A percentile compares a stretch with the other conserved stretches of the same genome.
phyloP scores from a whole-genome alignment of 2,888 invertebrate genomes.

The Girardia tigrina region DNA sequence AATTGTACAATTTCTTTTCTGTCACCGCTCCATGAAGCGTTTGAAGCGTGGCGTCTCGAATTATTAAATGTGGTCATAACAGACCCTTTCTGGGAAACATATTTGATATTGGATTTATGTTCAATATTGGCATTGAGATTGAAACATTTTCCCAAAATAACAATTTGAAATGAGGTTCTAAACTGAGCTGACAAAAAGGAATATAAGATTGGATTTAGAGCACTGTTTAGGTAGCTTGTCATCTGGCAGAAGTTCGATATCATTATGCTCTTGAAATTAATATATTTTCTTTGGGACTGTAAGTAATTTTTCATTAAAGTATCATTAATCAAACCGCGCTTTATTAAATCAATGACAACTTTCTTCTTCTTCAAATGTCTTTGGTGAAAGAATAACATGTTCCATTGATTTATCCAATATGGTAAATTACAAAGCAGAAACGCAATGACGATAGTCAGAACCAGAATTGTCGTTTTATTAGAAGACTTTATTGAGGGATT shows the following conservation, averaged over 20 bases:
- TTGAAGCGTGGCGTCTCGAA: not conserved
- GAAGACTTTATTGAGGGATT: not conserved
- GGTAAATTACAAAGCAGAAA: slow-evolving; percentile 20
- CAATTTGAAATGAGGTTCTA: slow-evolving; percentile 17
- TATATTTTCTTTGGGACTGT: not conserved
- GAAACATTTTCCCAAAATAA: not conserved
- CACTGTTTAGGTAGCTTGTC: slow-evolving; percentile 27
- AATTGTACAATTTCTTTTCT: not conserved
- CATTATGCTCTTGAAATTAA: not conserved
- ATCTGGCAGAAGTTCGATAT: not conserved
- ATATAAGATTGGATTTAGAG: slow-evolving; percentile 27
- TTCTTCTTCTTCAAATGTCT: not conserved
- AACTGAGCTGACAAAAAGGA: slow-evolving; percentile 27
- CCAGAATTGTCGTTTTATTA: slow-evolving; percentile 21
- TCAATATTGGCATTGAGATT: not conserved
- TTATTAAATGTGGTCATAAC: not conserved
- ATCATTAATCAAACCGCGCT: not conserved
- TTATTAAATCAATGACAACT: not conserved
- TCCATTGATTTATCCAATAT: slow-evolving; percentile 24
- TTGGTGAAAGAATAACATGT: not conserved
- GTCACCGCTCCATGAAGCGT: not conserved
- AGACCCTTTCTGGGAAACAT: not conserved
- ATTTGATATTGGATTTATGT: not conserved
- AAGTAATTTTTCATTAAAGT: not conserved
- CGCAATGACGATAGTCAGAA: slow-evolving; percentile 4